Conservation (phyloP, 2,888 invertebrate species). For the Uloborus plumipes region DNA sequence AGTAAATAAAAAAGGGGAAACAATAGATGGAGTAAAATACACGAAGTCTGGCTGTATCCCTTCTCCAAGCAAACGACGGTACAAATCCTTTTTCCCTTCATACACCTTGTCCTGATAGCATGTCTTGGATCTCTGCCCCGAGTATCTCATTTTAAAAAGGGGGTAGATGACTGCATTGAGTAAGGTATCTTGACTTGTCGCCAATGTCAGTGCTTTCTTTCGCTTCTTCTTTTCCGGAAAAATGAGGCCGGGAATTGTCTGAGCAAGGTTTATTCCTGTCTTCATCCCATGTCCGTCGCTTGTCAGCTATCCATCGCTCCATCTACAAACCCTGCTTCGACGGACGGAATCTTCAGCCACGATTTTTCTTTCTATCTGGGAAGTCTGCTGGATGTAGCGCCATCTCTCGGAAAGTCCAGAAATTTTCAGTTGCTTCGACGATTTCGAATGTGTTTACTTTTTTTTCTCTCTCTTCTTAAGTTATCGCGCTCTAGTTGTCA, state of each 20-base stretch:
- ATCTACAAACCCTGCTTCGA: slow-evolving; percentile 15
- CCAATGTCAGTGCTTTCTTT: slow-evolving; percentile 38
- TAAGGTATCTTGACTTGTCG: slow-evolving; percentile 55
- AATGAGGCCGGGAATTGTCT: slow-evolving; percentile 28
- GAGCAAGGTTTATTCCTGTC: slow-evolving; percentile 45
- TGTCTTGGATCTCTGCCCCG: slow-evolving; percentile 51
- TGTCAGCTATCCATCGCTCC: slow-evolving; percentile 40
- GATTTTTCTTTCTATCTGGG: slow-evolving; percentile 1
- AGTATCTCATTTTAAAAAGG: slow-evolving; percentile 45
- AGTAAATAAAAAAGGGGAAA: too few relatives aligned
- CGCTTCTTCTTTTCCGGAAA: slow-evolving; percentile 3
- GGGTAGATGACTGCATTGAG: slow-evolving; percentile 50
- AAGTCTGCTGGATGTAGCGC: slow-evolving; percentile 25
- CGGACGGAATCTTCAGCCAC: not conserved
- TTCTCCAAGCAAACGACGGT: too few relatives aligned
- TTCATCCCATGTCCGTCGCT: slow-evolving; percentile 19
- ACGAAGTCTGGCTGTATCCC: too few relatives aligned
- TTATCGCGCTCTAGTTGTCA: too few relatives aligned
- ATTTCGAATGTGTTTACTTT: too few relatives aligned
- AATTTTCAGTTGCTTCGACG: not conserved
- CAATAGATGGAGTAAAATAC: too few relatives aligned
- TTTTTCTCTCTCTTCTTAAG: too few relatives aligned
- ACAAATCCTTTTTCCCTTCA: too few relatives aligned
- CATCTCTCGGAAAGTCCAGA: slow-evolving; percentile 28
- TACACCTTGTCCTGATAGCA: not conserved